A percentile compares a stretch with the other conserved stretches of the same genome.
phyloP scores from a whole-genome alignment of 2,888 invertebrate species.

The Diachrysia chrysitis region DNA sequence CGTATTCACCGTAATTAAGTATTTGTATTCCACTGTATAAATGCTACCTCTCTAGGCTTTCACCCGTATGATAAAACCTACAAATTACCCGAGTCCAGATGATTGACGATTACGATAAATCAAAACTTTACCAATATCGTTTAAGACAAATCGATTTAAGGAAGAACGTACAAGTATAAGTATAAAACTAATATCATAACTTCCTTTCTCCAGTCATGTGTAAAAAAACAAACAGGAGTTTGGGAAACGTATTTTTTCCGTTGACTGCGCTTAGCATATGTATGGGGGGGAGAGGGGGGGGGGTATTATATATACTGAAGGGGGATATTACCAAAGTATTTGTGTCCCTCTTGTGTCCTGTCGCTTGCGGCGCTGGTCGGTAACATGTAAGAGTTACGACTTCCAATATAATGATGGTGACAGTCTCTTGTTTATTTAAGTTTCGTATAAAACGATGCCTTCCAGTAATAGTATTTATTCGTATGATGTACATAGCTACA shows the following conservation, averaged over 20 bases:
- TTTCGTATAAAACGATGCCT: not conserved
- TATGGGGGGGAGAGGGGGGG: slow-evolving; percentile 5
- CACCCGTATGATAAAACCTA: not conserved
- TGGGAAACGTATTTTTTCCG: slow-evolving; percentile 38
- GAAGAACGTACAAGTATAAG: not conserved
- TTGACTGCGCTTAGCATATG: slow-evolving; percentile 25
- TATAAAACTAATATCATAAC: slow-evolving; percentile 10
- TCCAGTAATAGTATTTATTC: not conserved
- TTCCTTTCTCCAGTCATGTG: slow-evolving; percentile 23
- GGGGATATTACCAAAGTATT: slow-evolving; percentile 42
- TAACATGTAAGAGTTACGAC: slow-evolving; percentile 4
- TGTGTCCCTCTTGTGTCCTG: slow-evolving; percentile 29
- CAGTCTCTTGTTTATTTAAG: not conserved
- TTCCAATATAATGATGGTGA: not conserved
- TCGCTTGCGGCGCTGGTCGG: slow-evolving; percentile 35
- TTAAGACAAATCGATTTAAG: not conserved
- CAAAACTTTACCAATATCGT: slow-evolving; percentile 6
- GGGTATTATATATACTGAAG: slow-evolving; percentile 20
- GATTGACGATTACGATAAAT: slow-evolving; percentile 1
- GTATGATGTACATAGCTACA: not conserved
- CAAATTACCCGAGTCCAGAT: not conserved
- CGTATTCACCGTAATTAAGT: not conserved
- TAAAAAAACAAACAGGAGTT: slow-evolving; percentile 45
- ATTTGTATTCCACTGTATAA: not conserved
- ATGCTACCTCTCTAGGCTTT: not conserved